phyloP scores from a whole-genome alignment of 1,140 invertebrate genomes.

The Drosophila sp. region DNA sequence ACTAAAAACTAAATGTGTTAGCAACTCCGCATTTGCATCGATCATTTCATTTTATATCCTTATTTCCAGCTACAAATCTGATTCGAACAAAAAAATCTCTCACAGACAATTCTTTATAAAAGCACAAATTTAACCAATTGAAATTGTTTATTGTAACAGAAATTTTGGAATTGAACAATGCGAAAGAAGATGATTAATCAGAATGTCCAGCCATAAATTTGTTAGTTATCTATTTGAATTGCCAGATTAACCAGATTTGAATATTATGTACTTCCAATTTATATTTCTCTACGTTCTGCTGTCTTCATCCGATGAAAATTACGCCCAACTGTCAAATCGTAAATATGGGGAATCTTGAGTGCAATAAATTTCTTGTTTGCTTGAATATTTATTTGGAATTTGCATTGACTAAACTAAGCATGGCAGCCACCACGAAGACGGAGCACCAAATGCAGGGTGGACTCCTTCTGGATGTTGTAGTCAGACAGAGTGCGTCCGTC shows the following conservation, averaged over 20 bases:
- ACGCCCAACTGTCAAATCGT: conserved; percentile 18
- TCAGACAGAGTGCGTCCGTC: conserved; percentile 91
- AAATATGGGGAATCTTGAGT: conserved; percentile 8
- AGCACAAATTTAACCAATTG: not conserved
- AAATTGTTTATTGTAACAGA: conserved; percentile 36
- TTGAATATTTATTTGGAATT: conserved; percentile 43
- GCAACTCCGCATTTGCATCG: no score
- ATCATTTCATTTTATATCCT: no score
- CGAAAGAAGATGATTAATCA: conserved; percentile 19
- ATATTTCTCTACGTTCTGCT: conserved; percentile 34
- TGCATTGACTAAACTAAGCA: conserved; percentile 39
- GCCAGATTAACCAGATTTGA: conserved; percentile 6
- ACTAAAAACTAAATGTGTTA: no score
- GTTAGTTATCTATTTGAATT: conserved; percentile 1
- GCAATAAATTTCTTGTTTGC: conserved; percentile 29
- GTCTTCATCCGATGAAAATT: conserved; percentile 30
- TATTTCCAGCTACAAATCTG: no score
- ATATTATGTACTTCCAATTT: conserved; percentile 45
- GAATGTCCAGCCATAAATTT: conserved; percentile 25
- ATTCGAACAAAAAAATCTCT: no score
- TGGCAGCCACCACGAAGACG: conserved; percentile 90
- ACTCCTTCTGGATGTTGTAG: conserved; percentile 95
- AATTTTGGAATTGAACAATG: conserved; percentile 49
- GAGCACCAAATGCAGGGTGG: conserved; percentile 93
- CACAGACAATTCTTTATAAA: no score